These are phyloP conservation scores for Gambelia wislizenii DNA, from an alignment of 2,797 vertebrate genomes.

Conservation along the genomic window DNA sequence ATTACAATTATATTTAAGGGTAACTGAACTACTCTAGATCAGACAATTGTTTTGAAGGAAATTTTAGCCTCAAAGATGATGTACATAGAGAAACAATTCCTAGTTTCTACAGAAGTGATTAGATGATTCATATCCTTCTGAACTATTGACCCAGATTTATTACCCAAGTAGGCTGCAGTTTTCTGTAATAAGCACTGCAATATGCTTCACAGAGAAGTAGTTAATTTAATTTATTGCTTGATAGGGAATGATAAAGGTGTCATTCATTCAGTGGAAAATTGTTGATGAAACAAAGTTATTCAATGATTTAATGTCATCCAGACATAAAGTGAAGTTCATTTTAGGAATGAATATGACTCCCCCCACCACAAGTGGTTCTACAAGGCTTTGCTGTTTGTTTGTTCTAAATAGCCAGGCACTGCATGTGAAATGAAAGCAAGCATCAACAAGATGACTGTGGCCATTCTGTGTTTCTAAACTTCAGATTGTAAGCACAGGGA, in stretches of 20 bases:
- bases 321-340: background rate
- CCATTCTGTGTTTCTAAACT: background rate
- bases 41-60: background rate
- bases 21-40: background rate
- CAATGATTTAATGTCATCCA: slow-evolving; percentile 11
- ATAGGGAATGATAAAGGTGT: slow-evolving; percentile 11
- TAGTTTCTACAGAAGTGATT: background rate
- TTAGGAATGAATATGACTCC: background rate
- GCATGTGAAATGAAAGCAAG: background rate
- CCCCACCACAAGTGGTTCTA: background rate
- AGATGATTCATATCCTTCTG: slow-evolving; percentile 11
- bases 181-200: slow-evolving; percentile 21
- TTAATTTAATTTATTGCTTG: slow-evolving; percentile 39
- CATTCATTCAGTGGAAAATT: background rate
- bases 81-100: background rate
- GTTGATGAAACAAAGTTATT: slow-evolving; percentile 17
- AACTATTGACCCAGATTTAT: slow-evolving; percentile 30
- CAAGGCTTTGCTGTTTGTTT: background rate
- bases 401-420: background rate
- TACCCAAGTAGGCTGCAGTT: background rate
- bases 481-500: background rate
- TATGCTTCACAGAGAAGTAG: slow-evolving; percentile 5
- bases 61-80: background rate
- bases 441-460: background rate
- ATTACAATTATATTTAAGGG: background rate